Conservation (phyloP, 1,140 invertebrate species). For the Drosophila cardini region DNA sequence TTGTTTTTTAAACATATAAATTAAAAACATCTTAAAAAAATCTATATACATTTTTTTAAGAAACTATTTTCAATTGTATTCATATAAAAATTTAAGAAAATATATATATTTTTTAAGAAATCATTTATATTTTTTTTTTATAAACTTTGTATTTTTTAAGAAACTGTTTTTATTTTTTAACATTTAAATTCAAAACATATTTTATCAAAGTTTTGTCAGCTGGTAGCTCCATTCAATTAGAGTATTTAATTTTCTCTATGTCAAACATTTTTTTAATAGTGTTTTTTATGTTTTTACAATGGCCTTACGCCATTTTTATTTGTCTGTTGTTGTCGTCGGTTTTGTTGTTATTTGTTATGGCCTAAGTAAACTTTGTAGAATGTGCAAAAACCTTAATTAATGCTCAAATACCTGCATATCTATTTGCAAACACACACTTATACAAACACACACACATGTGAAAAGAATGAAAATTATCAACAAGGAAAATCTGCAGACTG, state of each 20-base stretch:
- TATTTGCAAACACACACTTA: conserved; percentile 1
- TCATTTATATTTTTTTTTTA: too few species aligned
- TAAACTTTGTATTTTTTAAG: too few species aligned
- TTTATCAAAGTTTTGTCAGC: too few species aligned
- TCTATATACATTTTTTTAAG: not conserved
- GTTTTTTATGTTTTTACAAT: conserved; percentile 62
- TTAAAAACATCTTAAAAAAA: not conserved
- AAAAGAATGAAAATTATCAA: conserved; percentile 16
- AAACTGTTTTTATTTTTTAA: too few species aligned
- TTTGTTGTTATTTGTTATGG: conserved; percentile 50
- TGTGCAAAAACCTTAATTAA: conserved; percentile 71
- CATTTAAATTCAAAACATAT: too few species aligned
- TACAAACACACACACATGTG: not conserved
- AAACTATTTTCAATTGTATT: not conserved
- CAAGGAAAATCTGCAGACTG: conserved; percentile 44
- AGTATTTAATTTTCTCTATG: conserved; percentile 23
- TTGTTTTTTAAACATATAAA: not conserved
- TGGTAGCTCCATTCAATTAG: too few species aligned
- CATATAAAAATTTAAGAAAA: too few species aligned
- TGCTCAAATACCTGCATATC: conserved; percentile 37
- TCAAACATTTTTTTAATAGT: not conserved
- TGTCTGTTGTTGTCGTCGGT: conserved; percentile 18
- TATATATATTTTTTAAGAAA: too few species aligned
- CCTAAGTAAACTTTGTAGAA: conserved; percentile 65
- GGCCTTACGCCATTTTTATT: conserved; percentile 50